Evolutionary conservation across 2,797 vertebrate species (phyloP).

Genomic region (Perodicticus potto): DNA sequence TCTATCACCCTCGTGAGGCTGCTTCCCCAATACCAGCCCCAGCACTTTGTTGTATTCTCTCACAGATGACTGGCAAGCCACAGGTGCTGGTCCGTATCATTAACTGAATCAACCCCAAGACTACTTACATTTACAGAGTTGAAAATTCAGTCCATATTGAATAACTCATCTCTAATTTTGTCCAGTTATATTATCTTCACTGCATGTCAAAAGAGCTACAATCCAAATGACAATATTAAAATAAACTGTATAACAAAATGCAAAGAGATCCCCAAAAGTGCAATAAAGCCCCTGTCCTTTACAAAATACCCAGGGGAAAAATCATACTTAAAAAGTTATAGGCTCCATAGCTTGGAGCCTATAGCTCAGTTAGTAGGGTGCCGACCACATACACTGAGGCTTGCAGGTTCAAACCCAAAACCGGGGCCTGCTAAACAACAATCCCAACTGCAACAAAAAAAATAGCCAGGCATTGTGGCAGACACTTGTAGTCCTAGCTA

Average conservation of each 20-base stretch:
- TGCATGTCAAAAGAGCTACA: neutral
- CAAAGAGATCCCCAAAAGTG: neutral
- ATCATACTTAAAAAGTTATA: neutral
- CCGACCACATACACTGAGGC: too few relatives aligned
- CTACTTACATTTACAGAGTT: neutral
- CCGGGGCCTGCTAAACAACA: too few relatives aligned
- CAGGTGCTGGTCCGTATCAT: neutral
- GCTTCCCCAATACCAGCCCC: neutral
- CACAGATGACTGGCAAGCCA: neutral
- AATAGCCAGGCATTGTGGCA: too few relatives aligned
- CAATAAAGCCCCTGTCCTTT: neutral
- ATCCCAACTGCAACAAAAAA: too few relatives aligned
- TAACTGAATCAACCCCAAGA: neutral
- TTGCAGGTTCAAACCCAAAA: too few relatives aligned
- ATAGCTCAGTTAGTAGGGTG: too few relatives aligned
- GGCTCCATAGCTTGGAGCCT: too few relatives aligned
- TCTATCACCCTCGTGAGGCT: neutral
- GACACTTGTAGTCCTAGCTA: too few relatives aligned
- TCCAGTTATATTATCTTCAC: neutral
- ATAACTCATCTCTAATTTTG: neutral
- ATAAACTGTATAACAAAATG: neutral
- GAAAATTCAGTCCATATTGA: neutral
- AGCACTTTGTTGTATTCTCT: neutral
- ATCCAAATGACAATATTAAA: neutral
- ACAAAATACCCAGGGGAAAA: neutral